Evolutionary conservation across 1,140 invertebrate species (phyloP), one percentile per base, ranked within the genome.

Genomic region (Drosophila pallidifrons): DNA sequence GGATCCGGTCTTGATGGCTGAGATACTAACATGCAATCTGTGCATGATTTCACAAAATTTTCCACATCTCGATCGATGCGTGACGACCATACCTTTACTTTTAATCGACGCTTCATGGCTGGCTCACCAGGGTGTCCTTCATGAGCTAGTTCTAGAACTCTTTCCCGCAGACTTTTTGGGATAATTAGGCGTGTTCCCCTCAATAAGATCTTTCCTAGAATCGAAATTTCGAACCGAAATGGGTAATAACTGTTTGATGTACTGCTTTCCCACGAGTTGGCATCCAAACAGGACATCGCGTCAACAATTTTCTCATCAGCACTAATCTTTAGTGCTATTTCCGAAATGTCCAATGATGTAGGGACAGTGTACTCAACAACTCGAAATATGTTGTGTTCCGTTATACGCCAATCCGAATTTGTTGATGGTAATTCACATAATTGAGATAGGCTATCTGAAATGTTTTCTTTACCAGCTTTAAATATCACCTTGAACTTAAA

Each of bases 101-200:
- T 20, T 15, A 63, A 51, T 35, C 30, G 30, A 1, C 30, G n/a
- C 52, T 55, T 63, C 32, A 63, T 63, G 1, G 46, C 60, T 5
- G 45, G 52, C 13, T 63, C 47, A 3, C 47, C 60, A 5, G 60
- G 20, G 20, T 20, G 20, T 20, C 20, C 20, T 20, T 20, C 20
- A 20, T 20, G 20, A 16, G 16, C 16, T 8, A 63, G 8, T 13
- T 38, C 15, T 32, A 51, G 6, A 6, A 63, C 32, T 41, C 28
- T 52, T 1, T 55, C 5, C n/a, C 52, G 54, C 6, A 93, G 54
- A 30, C 8, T 38, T 46, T 10, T 28, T 16, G 87, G 91, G 13
- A 93, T 92, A 7, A 92, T 63, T 57, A 92, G 78, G 45, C 75
- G 58, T 41, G 51, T 38, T 15, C 59, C 65, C 16, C 52, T 13